These are phyloP conservation scores for Reticulitermes lucifugus DNA, from an alignment of 2,888 invertebrate species.

Conservation along the genomic window DNA sequence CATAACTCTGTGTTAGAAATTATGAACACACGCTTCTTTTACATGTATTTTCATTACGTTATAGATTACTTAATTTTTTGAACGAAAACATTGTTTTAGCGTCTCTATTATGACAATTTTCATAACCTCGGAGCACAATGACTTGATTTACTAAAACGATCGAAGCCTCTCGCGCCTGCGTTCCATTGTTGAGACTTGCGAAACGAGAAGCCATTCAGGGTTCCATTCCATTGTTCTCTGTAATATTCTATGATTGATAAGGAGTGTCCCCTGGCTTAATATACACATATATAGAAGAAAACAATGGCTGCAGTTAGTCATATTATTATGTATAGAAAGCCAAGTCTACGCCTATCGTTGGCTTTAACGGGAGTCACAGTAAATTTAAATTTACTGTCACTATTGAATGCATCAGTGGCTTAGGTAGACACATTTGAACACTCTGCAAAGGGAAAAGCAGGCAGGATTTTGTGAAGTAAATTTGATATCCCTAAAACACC, in stretches of 20 bases:
- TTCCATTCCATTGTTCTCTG: not conserved
- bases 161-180: not conserved
- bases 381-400: too few species aligned
- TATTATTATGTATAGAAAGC: not conserved
- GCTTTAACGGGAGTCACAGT: not conserved
- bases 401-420: too few species aligned
- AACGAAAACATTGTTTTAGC: not conserved
- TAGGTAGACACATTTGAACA: too few species aligned
- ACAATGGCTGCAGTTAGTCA: conserved; percentile 18
- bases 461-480: too few species aligned
- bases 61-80: too few species aligned
- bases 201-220: not conserved
- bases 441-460: too few species aligned
- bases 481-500: too few species aligned
- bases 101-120: not conserved
- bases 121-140: not conserved
- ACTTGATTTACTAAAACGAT: conserved; percentile 32
- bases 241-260: conserved; percentile 32
- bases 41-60: too few species aligned
- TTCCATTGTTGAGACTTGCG: conserved; percentile 1
- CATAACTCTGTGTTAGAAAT: too few species aligned
- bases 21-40: too few species aligned
- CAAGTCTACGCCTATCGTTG: conserved; percentile 1
- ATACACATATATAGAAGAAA: conserved; percentile 18
- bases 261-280: conserved; percentile 5